Conservation (phyloP, 2,888 invertebrate species). For the Amiota mariae region DNA sequence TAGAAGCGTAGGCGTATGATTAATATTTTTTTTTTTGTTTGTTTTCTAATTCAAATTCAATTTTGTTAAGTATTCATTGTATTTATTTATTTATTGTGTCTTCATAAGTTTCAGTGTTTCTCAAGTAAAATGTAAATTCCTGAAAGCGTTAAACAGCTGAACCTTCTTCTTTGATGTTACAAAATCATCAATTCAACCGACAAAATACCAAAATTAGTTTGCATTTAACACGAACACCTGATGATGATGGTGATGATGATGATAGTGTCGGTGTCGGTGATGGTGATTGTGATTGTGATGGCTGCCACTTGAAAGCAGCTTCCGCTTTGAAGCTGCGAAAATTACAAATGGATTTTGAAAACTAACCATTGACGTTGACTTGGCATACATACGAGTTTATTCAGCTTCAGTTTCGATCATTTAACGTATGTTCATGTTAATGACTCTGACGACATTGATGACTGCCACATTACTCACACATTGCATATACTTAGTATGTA, state of each 20-base stretch:
- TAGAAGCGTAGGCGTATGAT: no score
- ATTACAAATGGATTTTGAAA: slow-evolving; percentile 4
- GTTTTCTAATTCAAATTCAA: no score
- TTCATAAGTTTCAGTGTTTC: neutral
- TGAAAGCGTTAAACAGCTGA: neutral
- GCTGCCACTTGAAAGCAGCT: slow-evolving; percentile 44
- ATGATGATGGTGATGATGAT: slow-evolving; percentile 35
- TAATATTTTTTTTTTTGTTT: no score
- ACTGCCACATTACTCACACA: slow-evolving; percentile 1
- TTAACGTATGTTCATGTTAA: no score
- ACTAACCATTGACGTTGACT: no score
- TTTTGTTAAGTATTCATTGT: no score
- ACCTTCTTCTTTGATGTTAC: no score
- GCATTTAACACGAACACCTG: slow-evolving; percentile 69
- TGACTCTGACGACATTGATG: neutral
- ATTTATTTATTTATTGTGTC: neutral
- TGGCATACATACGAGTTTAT: no score
- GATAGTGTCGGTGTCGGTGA: no score
- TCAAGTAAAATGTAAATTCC: neutral
- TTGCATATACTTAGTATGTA: neutral
- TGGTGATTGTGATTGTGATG: neutral
- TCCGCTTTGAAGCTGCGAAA: slow-evolving; percentile 31
- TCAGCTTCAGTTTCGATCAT: neutral
- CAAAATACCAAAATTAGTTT: slow-evolving; percentile 63
- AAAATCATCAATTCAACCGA: slow-evolving; percentile 53